Evolutionary conservation across 2,797 vertebrate genomes (phyloP).

Genomic region (Vipera latastei): DNA sequence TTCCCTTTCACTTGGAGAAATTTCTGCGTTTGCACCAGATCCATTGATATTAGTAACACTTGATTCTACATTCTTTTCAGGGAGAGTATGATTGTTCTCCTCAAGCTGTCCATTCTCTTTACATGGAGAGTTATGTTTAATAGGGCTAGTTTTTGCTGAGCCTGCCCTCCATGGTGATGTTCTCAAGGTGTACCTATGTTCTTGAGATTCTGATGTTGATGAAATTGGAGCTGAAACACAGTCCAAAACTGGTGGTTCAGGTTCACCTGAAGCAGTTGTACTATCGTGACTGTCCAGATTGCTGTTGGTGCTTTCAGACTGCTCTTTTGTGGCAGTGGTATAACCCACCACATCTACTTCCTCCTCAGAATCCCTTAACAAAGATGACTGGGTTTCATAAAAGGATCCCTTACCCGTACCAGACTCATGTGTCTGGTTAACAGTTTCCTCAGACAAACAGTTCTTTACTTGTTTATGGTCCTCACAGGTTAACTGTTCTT

Average conservation of each 20-base stretch:
- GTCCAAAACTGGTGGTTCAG: constrained; percentile 71
- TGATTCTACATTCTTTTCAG: constrained; percentile 70
- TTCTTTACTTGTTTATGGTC: constrained; percentile 73
- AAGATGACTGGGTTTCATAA: constrained; percentile 78
- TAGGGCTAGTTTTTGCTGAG: constrained; percentile 80
- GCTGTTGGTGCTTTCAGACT: constrained; percentile 73
- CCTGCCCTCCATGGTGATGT: constrained; percentile 89
- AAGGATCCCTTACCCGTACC: constrained; percentile 72
- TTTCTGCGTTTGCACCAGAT: constrained; percentile 66
- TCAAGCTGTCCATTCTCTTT: constrained; percentile 86
- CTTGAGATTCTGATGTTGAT: constrained; percentile 87
- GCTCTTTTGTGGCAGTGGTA: constrained; percentile 80
- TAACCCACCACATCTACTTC: constrained; percentile 92
- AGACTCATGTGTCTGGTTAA: constrained; percentile 65
- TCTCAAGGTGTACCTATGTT: constrained; percentile 95
- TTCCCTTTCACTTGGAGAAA: constrained; percentile 66
- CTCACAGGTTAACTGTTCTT: constrained; percentile 82
- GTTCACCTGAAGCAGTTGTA: constrained; percentile 85
- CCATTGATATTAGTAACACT: constrained; percentile 67
- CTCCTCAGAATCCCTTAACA: constrained; percentile 86
- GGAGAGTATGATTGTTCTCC: constrained; percentile 77
- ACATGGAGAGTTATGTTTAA: constrained; percentile 83
- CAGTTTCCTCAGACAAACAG: constrained; percentile 68
- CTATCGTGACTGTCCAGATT: constrained; percentile 62
- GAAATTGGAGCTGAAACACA: constrained; percentile 75